Percentiles rank a stretch among this genome's conserved stretches.
phyloP scores from a whole-genome alignment of 1,140 invertebrate genomes.

The Goniozus legneri region DNA sequence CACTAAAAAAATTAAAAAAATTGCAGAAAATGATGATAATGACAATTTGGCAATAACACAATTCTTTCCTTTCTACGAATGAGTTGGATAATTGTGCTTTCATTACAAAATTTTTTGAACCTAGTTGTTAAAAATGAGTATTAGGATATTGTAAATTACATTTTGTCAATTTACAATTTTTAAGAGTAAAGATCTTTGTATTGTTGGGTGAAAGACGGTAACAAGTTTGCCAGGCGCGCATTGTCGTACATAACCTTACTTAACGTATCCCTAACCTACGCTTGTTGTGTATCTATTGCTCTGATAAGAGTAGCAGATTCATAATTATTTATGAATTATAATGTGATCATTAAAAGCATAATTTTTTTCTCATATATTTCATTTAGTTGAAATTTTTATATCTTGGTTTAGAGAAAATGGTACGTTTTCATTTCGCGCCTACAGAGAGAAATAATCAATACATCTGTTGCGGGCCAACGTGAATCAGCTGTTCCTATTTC shows the following conservation, averaged over 20 bases:
- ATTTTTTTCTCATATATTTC: not conserved
- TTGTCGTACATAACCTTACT: conserved; percentile 6
- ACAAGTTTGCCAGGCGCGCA: not conserved
- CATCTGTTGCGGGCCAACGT: conserved; percentile 16
- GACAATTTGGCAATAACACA: not conserved
- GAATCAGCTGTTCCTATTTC: conserved; percentile 32
- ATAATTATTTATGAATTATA: too few relatives aligned
- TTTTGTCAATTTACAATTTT: not conserved
- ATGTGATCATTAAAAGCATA: too few relatives aligned
- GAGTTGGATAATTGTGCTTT: not conserved
- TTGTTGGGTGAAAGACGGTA: too few relatives aligned
- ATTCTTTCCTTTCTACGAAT: not conserved
- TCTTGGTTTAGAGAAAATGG: not conserved
- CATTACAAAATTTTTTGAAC: not conserved
- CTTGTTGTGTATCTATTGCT: not conserved
- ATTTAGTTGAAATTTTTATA: not conserved
- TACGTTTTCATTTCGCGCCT: not conserved
- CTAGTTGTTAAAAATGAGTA: not conserved
- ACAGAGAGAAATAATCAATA: conserved; percentile 33
- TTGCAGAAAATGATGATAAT: not conserved
- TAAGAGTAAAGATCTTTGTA: not conserved
- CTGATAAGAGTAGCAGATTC: too few relatives aligned
- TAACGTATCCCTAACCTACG: not conserved
- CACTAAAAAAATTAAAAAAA: not conserved
- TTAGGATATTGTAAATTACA: not conserved